phyloP scores from a whole-genome alignment of 2,888 invertebrate genomes.

The Melieria crassipennis region DNA sequence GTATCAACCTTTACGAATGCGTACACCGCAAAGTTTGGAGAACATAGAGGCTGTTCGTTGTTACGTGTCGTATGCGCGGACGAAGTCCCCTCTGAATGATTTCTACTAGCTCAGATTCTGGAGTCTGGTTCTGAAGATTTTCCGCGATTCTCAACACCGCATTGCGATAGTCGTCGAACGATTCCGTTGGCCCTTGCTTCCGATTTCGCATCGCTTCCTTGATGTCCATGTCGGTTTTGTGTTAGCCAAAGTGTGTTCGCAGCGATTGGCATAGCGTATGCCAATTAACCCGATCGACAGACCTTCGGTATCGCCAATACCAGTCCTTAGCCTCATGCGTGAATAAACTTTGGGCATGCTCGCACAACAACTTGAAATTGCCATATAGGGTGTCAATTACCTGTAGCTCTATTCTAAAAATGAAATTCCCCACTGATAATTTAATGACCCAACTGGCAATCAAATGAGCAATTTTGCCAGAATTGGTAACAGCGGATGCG shows the following conservation, averaged over 20 bases:
- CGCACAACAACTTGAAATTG: constrained; percentile 20
- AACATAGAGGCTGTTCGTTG: too few species aligned
- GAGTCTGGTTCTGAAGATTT: constrained; percentile 14
- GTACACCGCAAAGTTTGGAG: too few species aligned
- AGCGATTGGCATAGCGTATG: constrained; percentile 16
- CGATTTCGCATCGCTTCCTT: constrained; percentile 17
- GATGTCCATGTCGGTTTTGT: constrained; percentile 14
- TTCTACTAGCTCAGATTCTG: constrained; percentile 30
- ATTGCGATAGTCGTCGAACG: constrained; percentile 29
- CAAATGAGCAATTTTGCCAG: constrained; percentile 2
- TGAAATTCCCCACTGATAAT: constrained; percentile 12
- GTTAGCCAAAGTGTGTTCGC: constrained; percentile 12
- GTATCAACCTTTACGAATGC: too few species aligned
- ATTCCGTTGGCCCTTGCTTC: constrained; percentile 15
- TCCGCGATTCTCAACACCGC: constrained; percentile 31
- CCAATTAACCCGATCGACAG: constrained; percentile 17
- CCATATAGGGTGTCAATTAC: constrained; percentile 7
- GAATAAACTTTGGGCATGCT: constrained; percentile 13
- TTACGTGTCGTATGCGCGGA: too few species aligned
- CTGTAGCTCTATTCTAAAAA: constrained; percentile 14
- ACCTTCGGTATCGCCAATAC: constrained; percentile 21
- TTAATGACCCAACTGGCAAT: constrained; percentile 6
- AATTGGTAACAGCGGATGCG: not conserved
- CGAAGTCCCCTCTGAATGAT: constrained; percentile 23
- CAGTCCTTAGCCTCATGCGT: not conserved